Evolutionary conservation across 2,113 vertebrate genomes (phyloP).

Genomic region (Scopus umbretta): DNA sequence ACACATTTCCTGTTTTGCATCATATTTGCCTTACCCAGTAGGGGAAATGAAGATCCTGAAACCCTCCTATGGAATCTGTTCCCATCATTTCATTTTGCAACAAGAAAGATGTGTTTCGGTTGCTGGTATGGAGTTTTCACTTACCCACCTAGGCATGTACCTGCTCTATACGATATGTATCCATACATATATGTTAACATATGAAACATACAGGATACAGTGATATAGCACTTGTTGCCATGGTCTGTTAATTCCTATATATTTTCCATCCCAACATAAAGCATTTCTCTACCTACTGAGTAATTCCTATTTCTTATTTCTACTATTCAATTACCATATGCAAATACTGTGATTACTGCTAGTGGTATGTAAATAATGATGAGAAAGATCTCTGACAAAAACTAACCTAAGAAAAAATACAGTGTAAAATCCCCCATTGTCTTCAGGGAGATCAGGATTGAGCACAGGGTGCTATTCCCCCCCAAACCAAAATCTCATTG

Average conservation of each 20-base stretch:
- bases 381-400: background rate
- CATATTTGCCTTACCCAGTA: background rate
- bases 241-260: background rate
- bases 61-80: background rate
- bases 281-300: background rate
- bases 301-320: background rate
- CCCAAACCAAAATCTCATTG: background rate
- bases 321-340: background rate
- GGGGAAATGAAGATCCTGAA: background rate
- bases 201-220: background rate
- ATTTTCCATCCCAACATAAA: background rate
- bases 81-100: background rate
- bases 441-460: background rate
- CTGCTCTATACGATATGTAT: background rate
- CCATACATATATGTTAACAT: background rate
- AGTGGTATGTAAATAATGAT: background rate
- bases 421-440: background rate
- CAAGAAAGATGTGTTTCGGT: accelerated
- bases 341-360: background rate
- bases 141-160: background rate
- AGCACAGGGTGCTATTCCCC: background rate
- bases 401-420: background rate
- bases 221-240: background rate
- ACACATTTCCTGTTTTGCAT: background rate
- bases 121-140: background rate